These are phyloP conservation scores for Tetragonula clypearis DNA, from an alignment of 1,140 invertebrate species.

Conservation along the genomic window DNA sequence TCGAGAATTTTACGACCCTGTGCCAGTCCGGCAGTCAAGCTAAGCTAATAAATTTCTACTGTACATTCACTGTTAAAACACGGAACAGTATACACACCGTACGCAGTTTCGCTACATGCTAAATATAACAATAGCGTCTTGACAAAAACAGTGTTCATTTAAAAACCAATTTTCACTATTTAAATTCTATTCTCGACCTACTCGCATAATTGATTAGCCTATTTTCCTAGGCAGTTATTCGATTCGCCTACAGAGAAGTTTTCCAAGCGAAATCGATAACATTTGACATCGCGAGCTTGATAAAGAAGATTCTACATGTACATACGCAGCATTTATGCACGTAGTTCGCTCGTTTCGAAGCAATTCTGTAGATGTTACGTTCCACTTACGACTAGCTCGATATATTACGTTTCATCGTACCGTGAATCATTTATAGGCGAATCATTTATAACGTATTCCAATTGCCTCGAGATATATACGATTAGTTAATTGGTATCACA, in stretches of 20 bases:
- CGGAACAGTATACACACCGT: neutral
- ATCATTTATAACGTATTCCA: neutral
- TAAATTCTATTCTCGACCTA: neutral
- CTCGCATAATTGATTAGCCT: neutral
- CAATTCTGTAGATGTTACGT: neutral
- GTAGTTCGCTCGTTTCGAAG: neutral
- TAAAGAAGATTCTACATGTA: constrained; percentile 9
- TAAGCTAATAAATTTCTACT: neutral
- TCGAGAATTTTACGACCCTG: neutral
- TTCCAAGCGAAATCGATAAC: constrained; percentile 49
- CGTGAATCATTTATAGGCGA: neutral
- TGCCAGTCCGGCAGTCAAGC: neutral
- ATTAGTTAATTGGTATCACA: neutral
- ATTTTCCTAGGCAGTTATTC: neutral
- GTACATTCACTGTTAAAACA: neutral
- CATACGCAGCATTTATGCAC: neutral
- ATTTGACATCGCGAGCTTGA: constrained; percentile 55
- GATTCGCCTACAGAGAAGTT: neutral
- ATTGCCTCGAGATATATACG: neutral
- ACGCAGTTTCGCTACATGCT: neutral
- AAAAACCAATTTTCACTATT: no score
- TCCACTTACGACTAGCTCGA: constrained; percentile 2
- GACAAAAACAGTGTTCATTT: no score
- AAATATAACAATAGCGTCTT: neutral
- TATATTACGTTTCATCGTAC: constrained; percentile 6